These are phyloP conservation scores for Pantherophis vulpinus DNA, from an alignment of 2,797 vertebrate genomes.

Conservation along the genomic window DNA sequence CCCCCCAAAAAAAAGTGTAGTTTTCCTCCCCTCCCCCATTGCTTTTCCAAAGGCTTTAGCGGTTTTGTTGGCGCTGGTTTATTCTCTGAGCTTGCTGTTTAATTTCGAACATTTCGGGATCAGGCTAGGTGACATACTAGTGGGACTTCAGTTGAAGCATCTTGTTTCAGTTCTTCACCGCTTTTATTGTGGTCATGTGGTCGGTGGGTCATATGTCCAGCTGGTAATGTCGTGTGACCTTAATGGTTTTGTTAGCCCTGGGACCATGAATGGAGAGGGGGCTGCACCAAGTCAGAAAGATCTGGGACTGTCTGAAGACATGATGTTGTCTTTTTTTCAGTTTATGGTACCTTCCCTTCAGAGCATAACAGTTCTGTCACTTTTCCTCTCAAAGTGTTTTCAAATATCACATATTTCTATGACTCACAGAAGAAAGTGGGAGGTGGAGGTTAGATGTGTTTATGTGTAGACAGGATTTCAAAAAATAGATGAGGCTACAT, in stretches of 20 bases:
- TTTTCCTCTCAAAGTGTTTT: neutral
- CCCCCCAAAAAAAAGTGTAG: neutral
- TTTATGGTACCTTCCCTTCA: neutral
- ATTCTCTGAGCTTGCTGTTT: neutral
- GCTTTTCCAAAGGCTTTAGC: neutral
- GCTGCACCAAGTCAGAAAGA: neutral
- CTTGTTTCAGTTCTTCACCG: neutral
- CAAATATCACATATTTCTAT: neutral
- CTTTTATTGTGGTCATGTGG: neutral
- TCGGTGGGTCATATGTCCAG: neutral
- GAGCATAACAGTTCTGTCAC: neutral
- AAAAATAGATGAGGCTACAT: neutral
- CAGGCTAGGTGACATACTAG: neutral
- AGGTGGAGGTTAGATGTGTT: neutral
- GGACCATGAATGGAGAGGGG: neutral
- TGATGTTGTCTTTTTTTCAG: neutral
- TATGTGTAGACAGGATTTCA: neutral
- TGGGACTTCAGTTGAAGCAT: neutral
- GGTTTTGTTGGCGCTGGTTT: neutral
- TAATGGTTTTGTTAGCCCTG: neutral
- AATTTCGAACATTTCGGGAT: neutral
- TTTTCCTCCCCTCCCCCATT: too few relatives aligned
- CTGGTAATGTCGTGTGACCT: neutral
- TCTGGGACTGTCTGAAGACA: neutral
- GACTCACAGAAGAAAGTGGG: neutral